Percentiles rank a stretch among this genome's conserved stretches.
phyloP scores from a whole-genome alignment of 2,797 vertebrate genomes.

The Mycteria americana region DNA sequence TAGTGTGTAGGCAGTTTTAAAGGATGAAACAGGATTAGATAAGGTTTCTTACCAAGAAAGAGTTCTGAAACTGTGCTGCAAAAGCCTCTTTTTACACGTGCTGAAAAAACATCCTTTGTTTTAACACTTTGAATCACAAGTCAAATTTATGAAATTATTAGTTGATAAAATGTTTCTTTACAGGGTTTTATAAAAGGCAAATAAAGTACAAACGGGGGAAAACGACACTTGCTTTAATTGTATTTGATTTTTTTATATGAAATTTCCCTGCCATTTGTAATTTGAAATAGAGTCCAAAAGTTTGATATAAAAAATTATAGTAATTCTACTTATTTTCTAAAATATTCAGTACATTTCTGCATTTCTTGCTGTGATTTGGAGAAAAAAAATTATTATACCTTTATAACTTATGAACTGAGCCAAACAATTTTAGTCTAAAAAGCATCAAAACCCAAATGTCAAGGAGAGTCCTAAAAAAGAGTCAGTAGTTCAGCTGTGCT shows the following conservation, averaged over 20 bases:
- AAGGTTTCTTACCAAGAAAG: conserved; percentile 77
- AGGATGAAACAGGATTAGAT: conserved; percentile 83
- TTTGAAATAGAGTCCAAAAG: conserved; percentile 54
- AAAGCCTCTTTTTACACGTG: conserved; percentile 65
- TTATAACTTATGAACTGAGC: conserved; percentile 7
- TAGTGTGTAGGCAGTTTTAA: conserved; percentile 79
- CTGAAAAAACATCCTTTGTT: conserved; percentile 70
- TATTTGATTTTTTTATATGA: conserved; percentile 43
- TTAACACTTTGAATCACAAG: conserved; percentile 69
- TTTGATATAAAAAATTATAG: conserved; percentile 23
- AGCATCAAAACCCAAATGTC: conserved; percentile 18
- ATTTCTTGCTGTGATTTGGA: conserved; percentile 42
- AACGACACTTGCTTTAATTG: conserved; percentile 44
- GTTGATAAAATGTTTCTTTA: conserved; percentile 70
- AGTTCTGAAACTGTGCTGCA: conserved; percentile 70
- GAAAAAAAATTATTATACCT: neutral
- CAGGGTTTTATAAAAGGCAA: conserved; percentile 27
- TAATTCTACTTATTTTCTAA: conserved; percentile 47
- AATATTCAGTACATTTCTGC: conserved; percentile 30
- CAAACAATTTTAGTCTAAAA: conserved; percentile 34
- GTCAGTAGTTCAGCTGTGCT: conserved; percentile 14
- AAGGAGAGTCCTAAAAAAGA: conserved; percentile 13
- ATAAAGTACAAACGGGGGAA: neutral
- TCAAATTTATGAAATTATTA: conserved; percentile 67
- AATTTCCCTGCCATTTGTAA: conserved; percentile 44